Conservation (phyloP, 2,797 vertebrate species). For the Decapterus maruadsi region DNA sequence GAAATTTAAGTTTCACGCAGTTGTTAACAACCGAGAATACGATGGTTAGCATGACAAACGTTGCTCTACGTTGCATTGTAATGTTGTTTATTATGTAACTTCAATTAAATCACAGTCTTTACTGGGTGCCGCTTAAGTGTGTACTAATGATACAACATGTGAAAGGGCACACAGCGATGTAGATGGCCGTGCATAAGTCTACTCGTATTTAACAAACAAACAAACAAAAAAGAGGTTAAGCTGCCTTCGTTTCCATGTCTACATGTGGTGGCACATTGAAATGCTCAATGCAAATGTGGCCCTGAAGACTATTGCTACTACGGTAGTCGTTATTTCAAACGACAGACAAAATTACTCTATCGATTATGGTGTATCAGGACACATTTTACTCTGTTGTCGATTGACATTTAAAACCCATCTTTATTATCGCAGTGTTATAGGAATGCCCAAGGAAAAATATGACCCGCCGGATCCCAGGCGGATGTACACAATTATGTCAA, state of each 20-base stretch:
- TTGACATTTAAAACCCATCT: slow-evolving; percentile 11
- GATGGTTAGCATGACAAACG: neutral
- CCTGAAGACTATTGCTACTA: neutral
- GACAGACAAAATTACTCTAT: no score
- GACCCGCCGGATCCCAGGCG: slow-evolving; percentile 98
- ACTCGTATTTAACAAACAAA: neutral
- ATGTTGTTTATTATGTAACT: slow-evolving; percentile 65
- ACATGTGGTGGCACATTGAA: neutral
- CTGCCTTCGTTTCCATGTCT: neutral
- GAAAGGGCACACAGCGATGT: neutral
- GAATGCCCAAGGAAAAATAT: slow-evolving; percentile 99
- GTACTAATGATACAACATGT: neutral
- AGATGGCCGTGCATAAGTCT: neutral
- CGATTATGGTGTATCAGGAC: neutral
- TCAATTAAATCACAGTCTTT: slow-evolving; percentile 18
- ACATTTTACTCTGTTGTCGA: neutral
- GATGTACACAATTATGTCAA: slow-evolving; percentile 99
- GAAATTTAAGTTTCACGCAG: neutral
- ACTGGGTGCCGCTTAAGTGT: slow-evolving; percentile 7
- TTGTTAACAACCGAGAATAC: neutral
- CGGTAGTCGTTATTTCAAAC: neutral
- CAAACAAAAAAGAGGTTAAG: neutral
- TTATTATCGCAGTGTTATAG: slow-evolving; percentile 84
- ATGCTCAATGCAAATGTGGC: neutral
- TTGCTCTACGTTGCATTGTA: neutral